Evolutionary conservation across 2,797 vertebrate species (phyloP).

Genomic region (Psittacula derbiana): DNA sequence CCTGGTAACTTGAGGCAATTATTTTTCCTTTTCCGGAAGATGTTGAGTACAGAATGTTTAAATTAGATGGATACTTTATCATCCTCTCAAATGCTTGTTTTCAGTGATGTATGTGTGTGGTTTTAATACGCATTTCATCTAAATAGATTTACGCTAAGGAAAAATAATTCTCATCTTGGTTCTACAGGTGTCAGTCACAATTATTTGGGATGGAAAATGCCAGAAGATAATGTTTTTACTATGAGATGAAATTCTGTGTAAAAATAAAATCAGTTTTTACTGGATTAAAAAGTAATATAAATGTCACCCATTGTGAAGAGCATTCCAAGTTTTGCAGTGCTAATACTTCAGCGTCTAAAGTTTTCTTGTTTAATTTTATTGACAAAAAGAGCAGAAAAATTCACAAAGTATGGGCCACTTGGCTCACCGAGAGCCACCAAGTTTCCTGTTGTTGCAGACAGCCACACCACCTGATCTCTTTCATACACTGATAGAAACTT

Average conservation of each 20-base stretch:
- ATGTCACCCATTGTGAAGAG: not conserved
- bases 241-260: not conserved
- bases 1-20: not conserved
- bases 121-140: not conserved
- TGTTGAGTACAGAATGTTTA: not conserved
- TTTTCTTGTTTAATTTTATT: not conserved
- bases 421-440: not conserved
- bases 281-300: not conserved
- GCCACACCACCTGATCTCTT: not conserved
- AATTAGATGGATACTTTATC: not conserved
- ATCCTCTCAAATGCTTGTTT: not conserved
- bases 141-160: not conserved
- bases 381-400: not conserved
- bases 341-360: not conserved
- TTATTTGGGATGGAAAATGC: not conserved
- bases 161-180: not conserved
- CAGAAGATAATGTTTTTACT: not conserved
- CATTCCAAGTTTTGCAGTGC: not conserved
- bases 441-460: not conserved
- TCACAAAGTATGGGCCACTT: not conserved
- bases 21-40: not conserved
- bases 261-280: not conserved
- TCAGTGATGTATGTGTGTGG: not conserved
- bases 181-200: not conserved
- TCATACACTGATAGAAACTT: not conserved